These are phyloP conservation scores for Himalopsyche kuldschensis DNA, from an alignment of 2,888 invertebrate species.

Conservation along the genomic window DNA sequence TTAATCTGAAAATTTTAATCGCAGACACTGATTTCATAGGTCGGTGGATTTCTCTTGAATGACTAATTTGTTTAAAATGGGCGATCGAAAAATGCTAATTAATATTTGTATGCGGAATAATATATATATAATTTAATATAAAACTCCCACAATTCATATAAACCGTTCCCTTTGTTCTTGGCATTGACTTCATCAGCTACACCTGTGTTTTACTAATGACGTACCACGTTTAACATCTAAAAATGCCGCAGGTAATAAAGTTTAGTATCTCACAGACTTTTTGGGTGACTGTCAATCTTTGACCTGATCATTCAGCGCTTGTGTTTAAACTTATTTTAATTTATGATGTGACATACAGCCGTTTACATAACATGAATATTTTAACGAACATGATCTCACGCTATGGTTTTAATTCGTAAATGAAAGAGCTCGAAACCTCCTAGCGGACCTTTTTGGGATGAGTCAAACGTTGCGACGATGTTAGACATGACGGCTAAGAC, in stretches of 20 bases:
- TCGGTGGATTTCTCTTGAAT: too few species aligned
- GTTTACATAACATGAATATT: background rate
- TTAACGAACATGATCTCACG: background rate
- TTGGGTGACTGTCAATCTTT: slow-evolving; percentile 16
- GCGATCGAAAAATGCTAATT: background rate
- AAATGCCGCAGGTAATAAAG: slow-evolving; percentile 25
- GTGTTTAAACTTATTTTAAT: background rate
- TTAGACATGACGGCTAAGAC: too few species aligned
- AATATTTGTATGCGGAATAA: background rate
- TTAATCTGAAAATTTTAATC: too few species aligned
- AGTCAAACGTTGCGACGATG: background rate
- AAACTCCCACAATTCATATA: background rate
- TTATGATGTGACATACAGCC: background rate
- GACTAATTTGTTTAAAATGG: too few species aligned
- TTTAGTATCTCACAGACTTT: slow-evolving; percentile 21
- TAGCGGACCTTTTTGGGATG: background rate
- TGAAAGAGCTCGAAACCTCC: background rate
- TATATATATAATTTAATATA: background rate
- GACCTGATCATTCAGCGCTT: background rate
- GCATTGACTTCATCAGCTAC: background rate
- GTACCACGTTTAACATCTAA: slow-evolving; percentile 19
- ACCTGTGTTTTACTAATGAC: slow-evolving; percentile 20
- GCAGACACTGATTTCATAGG: too few species aligned
- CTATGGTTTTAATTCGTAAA: background rate
- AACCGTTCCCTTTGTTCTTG: background rate